Evolutionary conservation across 2,888 invertebrate species (phyloP), one percentile per base, ranked within the genome.

Genomic region (Mesoligia furuncula): DNA sequence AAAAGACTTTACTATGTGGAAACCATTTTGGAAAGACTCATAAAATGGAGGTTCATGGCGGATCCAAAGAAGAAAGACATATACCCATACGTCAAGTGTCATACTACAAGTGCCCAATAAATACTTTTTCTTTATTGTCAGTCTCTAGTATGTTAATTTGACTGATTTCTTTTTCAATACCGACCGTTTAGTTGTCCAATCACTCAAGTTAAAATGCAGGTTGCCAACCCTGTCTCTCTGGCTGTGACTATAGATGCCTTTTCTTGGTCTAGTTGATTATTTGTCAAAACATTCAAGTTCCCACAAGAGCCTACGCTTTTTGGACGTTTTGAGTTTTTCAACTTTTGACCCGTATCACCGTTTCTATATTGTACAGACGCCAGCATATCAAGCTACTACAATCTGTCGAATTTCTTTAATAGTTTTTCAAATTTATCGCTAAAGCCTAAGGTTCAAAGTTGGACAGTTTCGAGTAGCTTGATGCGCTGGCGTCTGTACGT

Each of bases 241-340:
- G 39, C 42, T 36, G 62, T 45, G 61, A 75, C 36, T n/a, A 6
- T 0, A 48, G 36, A 17, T 45, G 66, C 79, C 73, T 51, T 66
- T 72, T 76, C 68, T 62, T 57, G 36, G 68, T 73, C 54, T 39
- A 67, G 61, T 78, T 77, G 27, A 81, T 75, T 80, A 81, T 73
- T 84, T 76, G 75, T 87, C 70, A 76, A 78, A 84, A 88, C 78
- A 86, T 73, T 75, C 70, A 36, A 20, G 71, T 78, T 81, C 81
- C 66, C 78, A 86, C 73, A 84, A 67, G 39, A 64, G 9, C 17
- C 11, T 62, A 36, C 31, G 8, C 3, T 48, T 73, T 73, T 83
- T 51, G 36, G 59, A 61, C 2, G 31, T 36, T 61, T 45, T 65
- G 15, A 17, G 17, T 20, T n/a, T 42, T 54, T 61, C 61, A 68